Percentiles rank a stretch among this genome's conserved stretches.
These are phyloP conservation scores for Ichneumoninae sp. DNA, from an alignment of 2,888 invertebrate species.

Conservation along the genomic window DNA sequence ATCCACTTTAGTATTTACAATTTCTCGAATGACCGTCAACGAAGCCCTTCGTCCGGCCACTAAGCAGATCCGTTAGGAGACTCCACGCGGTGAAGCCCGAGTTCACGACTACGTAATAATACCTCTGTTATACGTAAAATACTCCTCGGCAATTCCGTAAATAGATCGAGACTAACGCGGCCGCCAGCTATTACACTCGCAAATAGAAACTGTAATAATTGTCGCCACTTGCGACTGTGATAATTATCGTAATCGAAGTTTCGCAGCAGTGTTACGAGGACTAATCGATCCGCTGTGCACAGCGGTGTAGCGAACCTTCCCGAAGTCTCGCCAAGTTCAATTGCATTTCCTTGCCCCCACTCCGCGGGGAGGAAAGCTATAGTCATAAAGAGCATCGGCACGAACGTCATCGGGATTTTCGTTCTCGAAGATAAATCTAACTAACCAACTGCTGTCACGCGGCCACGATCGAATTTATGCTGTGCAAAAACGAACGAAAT, in stretches of 20 bases:
- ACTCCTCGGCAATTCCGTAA: neutral
- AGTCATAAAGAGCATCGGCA: neutral
- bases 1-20: constrained; percentile 11
- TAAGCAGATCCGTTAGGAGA: constrained; percentile 33
- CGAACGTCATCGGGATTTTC: neutral
- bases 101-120: constrained; percentile 11
- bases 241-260: constrained; percentile 48
- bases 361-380: neutral
- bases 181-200: neutral
- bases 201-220: constrained; percentile 44
- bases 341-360: neutral
- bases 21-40: constrained; percentile 9
- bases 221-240: neutral
- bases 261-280: constrained; percentile 32
- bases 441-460: neutral
- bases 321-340: constrained; percentile 17
- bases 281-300: constrained; percentile 51
- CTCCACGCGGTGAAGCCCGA: constrained; percentile 42
- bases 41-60: constrained; percentile 41
- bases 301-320: constrained; percentile 6
- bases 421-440: neutral
- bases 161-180: neutral
- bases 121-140: constrained; percentile 13
- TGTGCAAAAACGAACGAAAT: neutral
- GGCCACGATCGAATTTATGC: neutral